A percentile compares a stretch with the other conserved stretches of the same genome.
phyloP scores from a whole-genome alignment of 2,888 invertebrate species.

The Pinctada fucata region DNA sequence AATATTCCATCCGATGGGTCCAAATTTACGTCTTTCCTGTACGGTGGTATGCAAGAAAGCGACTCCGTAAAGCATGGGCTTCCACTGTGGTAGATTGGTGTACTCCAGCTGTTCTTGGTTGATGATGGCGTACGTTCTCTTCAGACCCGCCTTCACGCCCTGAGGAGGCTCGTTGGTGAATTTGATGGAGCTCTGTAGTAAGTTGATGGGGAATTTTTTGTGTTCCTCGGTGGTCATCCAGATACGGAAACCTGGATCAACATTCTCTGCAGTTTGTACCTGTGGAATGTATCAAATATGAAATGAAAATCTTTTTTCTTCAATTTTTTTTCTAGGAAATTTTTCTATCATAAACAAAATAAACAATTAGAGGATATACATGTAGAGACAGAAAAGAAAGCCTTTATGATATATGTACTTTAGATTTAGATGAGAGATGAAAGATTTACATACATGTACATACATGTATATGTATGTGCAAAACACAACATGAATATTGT shows the following conservation, averaged over 20 bases:
- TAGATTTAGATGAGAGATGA: too few species aligned
- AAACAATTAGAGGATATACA: too few species aligned
- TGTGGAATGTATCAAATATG: conserved; percentile 33
- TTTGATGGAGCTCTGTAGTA: conserved; percentile 93
- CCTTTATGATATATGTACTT: too few species aligned
- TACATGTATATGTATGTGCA: too few species aligned
- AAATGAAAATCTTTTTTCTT: neutral
- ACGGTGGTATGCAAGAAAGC: conserved; percentile 97
- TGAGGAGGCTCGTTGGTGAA: conserved; percentile 98
- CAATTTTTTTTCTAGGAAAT: neutral
- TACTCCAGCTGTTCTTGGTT: conserved; percentile 91
- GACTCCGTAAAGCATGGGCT: conserved; percentile 93
- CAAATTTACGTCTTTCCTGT: conserved; percentile 96
- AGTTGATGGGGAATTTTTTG: conserved; percentile 92
- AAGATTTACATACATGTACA: too few species aligned
- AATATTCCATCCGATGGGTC: conserved; percentile 97
- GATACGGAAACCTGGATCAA: conserved; percentile 89
- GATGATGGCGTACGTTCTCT: conserved; percentile 92
- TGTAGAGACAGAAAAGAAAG: too few species aligned
- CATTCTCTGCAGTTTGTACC: conserved; percentile 81
- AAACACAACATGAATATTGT: too few species aligned
- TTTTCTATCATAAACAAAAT: neutral
- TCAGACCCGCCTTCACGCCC: conserved; percentile 94
- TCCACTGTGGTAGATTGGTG: conserved; percentile 91
- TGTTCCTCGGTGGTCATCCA: conserved; percentile 98